A percentile compares a stretch with the other conserved stretches of the same genome.
Conservation (phyloP, 2,797 vertebrate species). For the Choloepus didactylus region DNA sequence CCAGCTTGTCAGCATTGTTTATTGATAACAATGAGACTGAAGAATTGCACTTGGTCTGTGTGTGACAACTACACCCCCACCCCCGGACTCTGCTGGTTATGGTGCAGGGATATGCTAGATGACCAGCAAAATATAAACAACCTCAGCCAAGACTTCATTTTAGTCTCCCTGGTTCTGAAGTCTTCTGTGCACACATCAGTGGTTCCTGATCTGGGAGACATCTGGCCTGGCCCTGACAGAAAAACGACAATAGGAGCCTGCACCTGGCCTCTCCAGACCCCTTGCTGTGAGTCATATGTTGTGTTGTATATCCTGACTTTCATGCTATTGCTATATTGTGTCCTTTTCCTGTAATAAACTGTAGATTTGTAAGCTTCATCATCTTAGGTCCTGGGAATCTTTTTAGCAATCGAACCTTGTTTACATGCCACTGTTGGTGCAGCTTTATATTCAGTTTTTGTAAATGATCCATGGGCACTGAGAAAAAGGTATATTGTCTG, state of each 20-base stretch:
- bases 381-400: not conserved
- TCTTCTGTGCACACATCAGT: not conserved
- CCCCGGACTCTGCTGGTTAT: not conserved
- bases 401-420: not conserved
- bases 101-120: not conserved
- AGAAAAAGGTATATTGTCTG: not conserved
- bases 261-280: not conserved
- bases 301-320: conserved; percentile 23
- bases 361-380: not conserved
- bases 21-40: conserved; percentile 57
- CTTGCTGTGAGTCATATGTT: conserved; percentile 28
- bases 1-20: conserved; percentile 53
- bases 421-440: not conserved
- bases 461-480: not conserved
- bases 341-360: conserved; percentile 31
- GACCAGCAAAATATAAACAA: conserved; percentile 19
- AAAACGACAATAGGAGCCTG: not conserved
- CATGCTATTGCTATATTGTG: not conserved
- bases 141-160: conserved; percentile 27
- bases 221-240: not conserved
- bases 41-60: not conserved
- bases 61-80: not conserved
- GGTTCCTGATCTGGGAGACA: not conserved
- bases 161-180: conserved; percentile 13
- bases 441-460: not conserved